Base-by-base conservation (phyloP, 2,797 vertebrate species). In the Erethizon dorsatum region DNA sequence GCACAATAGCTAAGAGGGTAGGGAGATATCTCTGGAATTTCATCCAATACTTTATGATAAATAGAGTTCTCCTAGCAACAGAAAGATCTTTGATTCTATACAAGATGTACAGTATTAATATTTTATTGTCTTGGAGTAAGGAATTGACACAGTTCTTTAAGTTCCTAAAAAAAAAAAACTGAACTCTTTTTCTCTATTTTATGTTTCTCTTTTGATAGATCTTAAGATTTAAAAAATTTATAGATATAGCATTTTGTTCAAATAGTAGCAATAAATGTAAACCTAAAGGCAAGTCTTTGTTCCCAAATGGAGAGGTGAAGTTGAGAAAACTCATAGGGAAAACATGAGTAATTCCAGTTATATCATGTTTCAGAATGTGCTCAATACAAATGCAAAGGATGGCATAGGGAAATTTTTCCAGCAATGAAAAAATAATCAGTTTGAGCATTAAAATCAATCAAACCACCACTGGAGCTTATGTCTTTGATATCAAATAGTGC, bases 21-120 rank as follows among this genome's bases (percentile, higher is more conserved):
- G 13, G n/a, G 45, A 57, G 13, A 20, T 6, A 54, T n/a, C 59
- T 84, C 63, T 61, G 2, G 22, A 83, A 92, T 88, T 86, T 88
- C 69, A 88, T 3, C 71, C n/a, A 77, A 63, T 3, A 22, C 26
- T 69, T 95, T 96, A 84, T 33, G 54, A 89, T 88, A 91, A 94
- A 89, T 71, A 85, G 83, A 4, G n/a, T 83, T 92, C 69, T 93
- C 80, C 59, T 26, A 65, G n/a, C 87, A 95, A 95, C 77, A 92
- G 84, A 92, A 95, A 96, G 89, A 94, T 80, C 67, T 96, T 89
- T 97, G 83, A 97, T 96, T 92, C 89, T 71, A 89, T 91, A 96
- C 89, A 97, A 93, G 89, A 88, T 96, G 93, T 96, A 88, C 4
- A 93, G 33, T 71, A 79, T 97, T 96, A 98, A 98, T 97, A 98